Conservation (phyloP, 1,140 invertebrate species). For the Scaptodrosophila lebanonensis region DNA sequence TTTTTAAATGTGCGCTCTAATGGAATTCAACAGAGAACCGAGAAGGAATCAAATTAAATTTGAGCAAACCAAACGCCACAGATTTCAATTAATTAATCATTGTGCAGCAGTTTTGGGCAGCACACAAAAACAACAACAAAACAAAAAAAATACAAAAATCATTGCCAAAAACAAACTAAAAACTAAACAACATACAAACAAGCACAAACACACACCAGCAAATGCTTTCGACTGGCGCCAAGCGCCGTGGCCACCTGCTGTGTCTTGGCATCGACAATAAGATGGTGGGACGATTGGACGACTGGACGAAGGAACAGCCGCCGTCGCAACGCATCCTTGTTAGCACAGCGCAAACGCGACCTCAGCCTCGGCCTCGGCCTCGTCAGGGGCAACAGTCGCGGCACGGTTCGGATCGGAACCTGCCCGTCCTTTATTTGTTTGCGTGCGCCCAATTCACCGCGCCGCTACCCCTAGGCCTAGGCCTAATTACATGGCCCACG, state of each 20-base stretch:
- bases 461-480: conserved; percentile 37
- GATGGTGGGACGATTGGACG: no score
- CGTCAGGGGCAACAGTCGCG: no score
- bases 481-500: conserved; percentile 64
- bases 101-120: conserved; percentile 15
- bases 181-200: conserved; percentile 8
- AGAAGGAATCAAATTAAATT: conserved; percentile 68
- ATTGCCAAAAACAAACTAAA: conserved; percentile 58
- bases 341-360: conserved; percentile 49
- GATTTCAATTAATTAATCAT: conserved; percentile 72
- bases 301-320: no score
- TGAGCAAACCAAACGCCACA: conserved; percentile 54
- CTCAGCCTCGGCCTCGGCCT: background rate
- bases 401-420: no score
- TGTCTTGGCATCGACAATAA: conserved; percentile 33
- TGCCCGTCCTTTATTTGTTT: conserved; percentile 13
- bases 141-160: conserved; percentile 31
- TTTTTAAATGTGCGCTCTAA: conserved; percentile 54
- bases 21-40: conserved; percentile 53
- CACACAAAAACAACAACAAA: conserved; percentile 13
- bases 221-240: conserved; percentile 59
- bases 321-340: conserved; percentile 58
- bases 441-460: background rate
- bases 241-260: conserved; percentile 68
- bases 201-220: background rate